Evolutionary conservation across 2,797 vertebrate species (phyloP).

Genomic region (Carapus acus): DNA sequence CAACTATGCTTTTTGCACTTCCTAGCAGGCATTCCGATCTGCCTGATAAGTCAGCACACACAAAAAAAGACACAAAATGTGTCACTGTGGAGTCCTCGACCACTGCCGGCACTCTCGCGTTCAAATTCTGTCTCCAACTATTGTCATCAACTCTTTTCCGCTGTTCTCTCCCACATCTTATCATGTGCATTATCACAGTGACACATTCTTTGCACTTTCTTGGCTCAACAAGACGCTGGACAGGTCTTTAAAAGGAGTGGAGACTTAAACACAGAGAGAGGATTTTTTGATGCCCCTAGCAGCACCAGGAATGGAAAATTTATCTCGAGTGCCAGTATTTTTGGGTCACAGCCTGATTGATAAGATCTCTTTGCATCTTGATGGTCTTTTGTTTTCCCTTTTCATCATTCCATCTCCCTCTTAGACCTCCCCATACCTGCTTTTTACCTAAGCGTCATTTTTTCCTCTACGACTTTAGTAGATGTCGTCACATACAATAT

Average conservation of each 20-base stretch:
- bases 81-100: slow-evolving; percentile 10
- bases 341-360: neutral
- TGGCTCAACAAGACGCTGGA: slow-evolving; percentile 24
- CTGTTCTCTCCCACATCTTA: slow-evolving; percentile 13
- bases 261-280: slow-evolving; percentile 2
- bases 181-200: slow-evolving; percentile 47
- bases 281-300: neutral
- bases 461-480: neutral
- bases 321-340: neutral
- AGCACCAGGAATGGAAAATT: neutral
- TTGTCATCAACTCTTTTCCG: slow-evolving; percentile 19
- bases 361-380: slow-evolving; percentile 8
- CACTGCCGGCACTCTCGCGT: slow-evolving; percentile 39
- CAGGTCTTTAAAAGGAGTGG: slow-evolving; percentile 1
- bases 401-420: slow-evolving; percentile 4
- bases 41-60: slow-evolving; percentile 48
- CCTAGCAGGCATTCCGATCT: slow-evolving; percentile 36
- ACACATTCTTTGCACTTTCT: slow-evolving; percentile 43
- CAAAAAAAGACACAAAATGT: slow-evolving; percentile 23
- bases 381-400: slow-evolving; percentile 2
- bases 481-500: neutral
- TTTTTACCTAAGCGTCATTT: neutral
- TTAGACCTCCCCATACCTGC: neutral
- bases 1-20: slow-evolving; percentile 38
- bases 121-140: slow-evolving; percentile 44